A percentile compares a stretch with the other conserved stretches of the same genome.
phyloP scores from a whole-genome alignment of 1,140 invertebrate genomes.

The Drosophila pectinifera region DNA sequence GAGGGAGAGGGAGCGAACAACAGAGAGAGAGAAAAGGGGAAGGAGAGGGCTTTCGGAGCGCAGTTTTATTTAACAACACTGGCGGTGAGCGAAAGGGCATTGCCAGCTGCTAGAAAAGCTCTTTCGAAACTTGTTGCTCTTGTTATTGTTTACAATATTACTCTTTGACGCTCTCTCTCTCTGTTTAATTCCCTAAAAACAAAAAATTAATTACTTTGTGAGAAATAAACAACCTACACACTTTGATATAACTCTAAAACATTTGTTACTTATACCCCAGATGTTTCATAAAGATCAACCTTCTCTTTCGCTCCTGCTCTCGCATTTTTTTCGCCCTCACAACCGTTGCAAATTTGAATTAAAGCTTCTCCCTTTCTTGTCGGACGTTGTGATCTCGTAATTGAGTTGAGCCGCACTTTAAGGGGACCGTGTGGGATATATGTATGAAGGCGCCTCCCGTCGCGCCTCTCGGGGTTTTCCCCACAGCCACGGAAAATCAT shows the following conservation, averaged over 20 bases:
- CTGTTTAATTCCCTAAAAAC: neutral
- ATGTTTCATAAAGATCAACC: neutral
- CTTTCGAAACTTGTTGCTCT: constrained; percentile 42
- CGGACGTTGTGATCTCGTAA: constrained; percentile 41
- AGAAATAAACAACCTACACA: no score
- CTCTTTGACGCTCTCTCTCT: neutral
- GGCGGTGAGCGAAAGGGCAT: constrained; percentile 25
- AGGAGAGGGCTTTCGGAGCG: constrained; percentile 6
- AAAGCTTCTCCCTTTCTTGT: constrained; percentile 22
- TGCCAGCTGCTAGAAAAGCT: constrained; percentile 34
- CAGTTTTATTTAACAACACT: constrained; percentile 35
- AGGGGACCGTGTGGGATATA: constrained; percentile 58
- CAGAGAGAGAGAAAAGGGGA: neutral
- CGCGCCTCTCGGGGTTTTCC: constrained; percentile 28
- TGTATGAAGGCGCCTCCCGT: constrained; percentile 10
- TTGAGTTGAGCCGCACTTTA: constrained; percentile 61
- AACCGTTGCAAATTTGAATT: constrained; percentile 59
- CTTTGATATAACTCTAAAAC: neutral
- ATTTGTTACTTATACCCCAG: constrained; percentile 10
- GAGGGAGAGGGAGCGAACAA: constrained; percentile 7
- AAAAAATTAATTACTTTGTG: neutral
- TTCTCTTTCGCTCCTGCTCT: neutral
- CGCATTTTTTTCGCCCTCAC: neutral
- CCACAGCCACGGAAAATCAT: constrained; percentile 46
- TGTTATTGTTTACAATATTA: constrained; percentile 38